A percentile compares a stretch with the other conserved stretches of the same genome.
Evolutionary conservation across 2,113 vertebrate species (phyloP).

Genomic region (Podiceps cristatus): DNA sequence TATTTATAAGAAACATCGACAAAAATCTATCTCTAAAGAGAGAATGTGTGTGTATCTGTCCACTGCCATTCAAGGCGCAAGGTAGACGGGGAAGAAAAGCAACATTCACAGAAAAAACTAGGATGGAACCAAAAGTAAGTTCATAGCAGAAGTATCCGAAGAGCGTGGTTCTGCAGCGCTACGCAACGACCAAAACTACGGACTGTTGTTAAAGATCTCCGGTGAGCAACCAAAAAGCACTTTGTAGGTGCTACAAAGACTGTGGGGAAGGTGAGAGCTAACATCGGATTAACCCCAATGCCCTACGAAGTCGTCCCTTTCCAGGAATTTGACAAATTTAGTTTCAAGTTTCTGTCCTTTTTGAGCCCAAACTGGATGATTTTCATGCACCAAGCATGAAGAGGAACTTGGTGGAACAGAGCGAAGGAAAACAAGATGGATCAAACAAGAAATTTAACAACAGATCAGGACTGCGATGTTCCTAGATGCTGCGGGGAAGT

Average conservation of each 20-base stretch:
- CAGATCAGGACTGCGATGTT: neutral
- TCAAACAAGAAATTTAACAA: neutral
- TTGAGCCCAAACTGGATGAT: rapidly evolving
- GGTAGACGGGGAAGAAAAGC: rapidly evolving
- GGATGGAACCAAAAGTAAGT: neutral
- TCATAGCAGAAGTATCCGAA: neutral
- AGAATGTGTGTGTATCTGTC: rapidly evolving
- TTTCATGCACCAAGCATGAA: neutral
- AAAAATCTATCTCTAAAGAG: neutral
- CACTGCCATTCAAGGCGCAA: neutral
- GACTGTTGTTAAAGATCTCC: neutral
- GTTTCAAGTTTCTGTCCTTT: neutral
- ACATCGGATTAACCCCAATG: rapidly evolving
- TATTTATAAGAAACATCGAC: neutral
- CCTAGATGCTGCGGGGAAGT: neutral
- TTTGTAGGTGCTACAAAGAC: neutral
- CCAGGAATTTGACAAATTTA: rapidly evolving
- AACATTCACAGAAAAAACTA: neutral
- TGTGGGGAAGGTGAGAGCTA: neutral
- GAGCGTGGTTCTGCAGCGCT: neutral
- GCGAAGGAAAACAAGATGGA: neutral
- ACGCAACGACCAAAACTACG: rapidly evolving
- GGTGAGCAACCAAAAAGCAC: neutral
- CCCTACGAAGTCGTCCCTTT: neutral
- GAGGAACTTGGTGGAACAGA: rapidly evolving